phyloP scores from a whole-genome alignment of 2,888 invertebrate genomes.

The Dynastes hyllus region DNA sequence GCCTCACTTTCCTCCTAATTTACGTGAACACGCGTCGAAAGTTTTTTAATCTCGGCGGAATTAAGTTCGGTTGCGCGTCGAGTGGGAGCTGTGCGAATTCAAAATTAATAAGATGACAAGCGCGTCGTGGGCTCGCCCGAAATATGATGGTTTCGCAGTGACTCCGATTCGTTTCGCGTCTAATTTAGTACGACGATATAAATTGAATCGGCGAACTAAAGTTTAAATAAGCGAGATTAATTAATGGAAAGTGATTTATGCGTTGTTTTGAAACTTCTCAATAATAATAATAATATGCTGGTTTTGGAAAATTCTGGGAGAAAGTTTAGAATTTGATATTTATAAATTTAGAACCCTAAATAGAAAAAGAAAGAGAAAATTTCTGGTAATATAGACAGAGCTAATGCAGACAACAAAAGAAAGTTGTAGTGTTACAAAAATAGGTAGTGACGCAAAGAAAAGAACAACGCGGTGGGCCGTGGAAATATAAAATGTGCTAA shows the following conservation, averaged over 20 bases:
- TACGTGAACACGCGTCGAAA: conserved; percentile 24
- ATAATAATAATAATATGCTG: too few species aligned
- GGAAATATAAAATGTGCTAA: too few species aligned
- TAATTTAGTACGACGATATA: background rate
- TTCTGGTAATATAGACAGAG: too few species aligned
- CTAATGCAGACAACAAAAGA: too few species aligned
- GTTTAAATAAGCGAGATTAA: conserved; percentile 3
- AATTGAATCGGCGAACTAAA: background rate
- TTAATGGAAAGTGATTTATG: background rate
- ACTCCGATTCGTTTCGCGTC: conserved; percentile 1
- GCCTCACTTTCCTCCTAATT: conserved; percentile 15
- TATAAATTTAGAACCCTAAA: too few species aligned
- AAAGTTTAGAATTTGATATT: too few species aligned
- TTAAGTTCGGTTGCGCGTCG: conserved; percentile 28
- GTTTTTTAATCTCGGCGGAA: conserved; percentile 39
- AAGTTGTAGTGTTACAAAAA: too few species aligned
- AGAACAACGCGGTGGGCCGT: too few species aligned
- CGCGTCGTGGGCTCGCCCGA: background rate
- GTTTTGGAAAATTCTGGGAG: too few species aligned
- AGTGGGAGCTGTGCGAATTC: conserved; percentile 31
- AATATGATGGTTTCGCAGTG: conserved; percentile 4
- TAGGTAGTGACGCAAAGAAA: too few species aligned
- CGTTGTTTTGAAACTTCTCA: too few species aligned
- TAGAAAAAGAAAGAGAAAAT: too few species aligned
- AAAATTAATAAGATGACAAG: conserved; percentile 39